A percentile compares a stretch with the other conserved stretches of the same genome.
phyloP scores from a whole-genome alignment of 2,888 invertebrate species.

The Pyrgus malvae region DNA sequence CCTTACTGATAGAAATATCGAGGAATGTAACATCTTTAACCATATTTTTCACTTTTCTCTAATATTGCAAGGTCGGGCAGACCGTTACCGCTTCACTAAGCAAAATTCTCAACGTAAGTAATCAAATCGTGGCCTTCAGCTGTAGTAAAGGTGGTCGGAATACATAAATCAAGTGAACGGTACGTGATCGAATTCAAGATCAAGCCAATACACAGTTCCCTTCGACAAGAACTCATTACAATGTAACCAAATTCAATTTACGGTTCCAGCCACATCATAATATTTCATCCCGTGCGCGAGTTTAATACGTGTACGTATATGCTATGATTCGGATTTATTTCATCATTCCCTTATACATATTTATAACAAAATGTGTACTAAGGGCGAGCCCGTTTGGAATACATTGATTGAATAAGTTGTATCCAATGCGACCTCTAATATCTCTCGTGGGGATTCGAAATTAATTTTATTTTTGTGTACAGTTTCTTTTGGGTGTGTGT shows the following conservation, averaged over 20 bases:
- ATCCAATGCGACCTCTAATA: not conserved
- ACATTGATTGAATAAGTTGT: not conserved
- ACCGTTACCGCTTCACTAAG: constrained; percentile 52
- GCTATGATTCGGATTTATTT: constrained; percentile 25
- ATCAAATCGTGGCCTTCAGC: constrained; percentile 66
- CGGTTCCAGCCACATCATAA: constrained; percentile 66
- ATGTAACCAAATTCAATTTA: constrained; percentile 78
- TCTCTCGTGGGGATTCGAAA: not conserved
- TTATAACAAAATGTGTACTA: not conserved
- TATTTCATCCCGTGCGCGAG: constrained; percentile 59
- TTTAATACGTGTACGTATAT: constrained; percentile 12
- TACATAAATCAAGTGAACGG: constrained; percentile 73
- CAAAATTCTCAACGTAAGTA: constrained; percentile 57
- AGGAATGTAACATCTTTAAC: too few relatives aligned
- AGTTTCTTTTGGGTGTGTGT: too few relatives aligned
- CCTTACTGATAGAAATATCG: too few relatives aligned
- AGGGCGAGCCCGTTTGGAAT: not conserved
- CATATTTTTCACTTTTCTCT: too few relatives aligned
- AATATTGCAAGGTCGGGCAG: too few relatives aligned
- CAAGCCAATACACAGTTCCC: constrained; percentile 66
- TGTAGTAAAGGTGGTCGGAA: constrained; percentile 67
- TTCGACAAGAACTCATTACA: constrained; percentile 75
- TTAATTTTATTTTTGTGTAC: too few relatives aligned
- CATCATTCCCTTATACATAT: constrained; percentile 10
- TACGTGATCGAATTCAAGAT: constrained; percentile 78